These are phyloP conservation scores for Cynoglossus semilaevis DNA, from an alignment of 2,113 vertebrate species.

Conservation along the genomic window DNA sequence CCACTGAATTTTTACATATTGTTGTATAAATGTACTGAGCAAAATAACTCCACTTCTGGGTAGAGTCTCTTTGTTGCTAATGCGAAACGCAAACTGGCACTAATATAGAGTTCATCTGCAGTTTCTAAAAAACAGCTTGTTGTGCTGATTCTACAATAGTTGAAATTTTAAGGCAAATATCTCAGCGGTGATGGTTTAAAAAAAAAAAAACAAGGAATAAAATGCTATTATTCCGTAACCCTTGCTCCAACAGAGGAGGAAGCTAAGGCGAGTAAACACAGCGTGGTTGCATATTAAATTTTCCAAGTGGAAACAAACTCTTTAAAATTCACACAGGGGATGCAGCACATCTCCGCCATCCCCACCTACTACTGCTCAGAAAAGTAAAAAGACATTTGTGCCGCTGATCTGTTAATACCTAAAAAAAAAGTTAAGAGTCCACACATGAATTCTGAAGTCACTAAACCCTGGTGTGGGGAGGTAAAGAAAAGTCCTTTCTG, in stretches of 20 bases:
- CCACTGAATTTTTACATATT: too few species aligned
- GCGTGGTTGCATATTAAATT: constrained; percentile 20
- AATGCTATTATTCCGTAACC: constrained; percentile 51
- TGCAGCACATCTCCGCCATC: constrained; percentile 21
- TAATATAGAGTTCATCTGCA: constrained; percentile 49
- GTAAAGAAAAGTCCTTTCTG: constrained; percentile 20
- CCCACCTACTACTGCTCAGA: constrained; percentile 13
- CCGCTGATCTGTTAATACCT: constrained; percentile 16
- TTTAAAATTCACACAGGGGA: constrained; percentile 40
- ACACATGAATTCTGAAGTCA: constrained; percentile 2
- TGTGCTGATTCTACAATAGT: constrained; percentile 47
- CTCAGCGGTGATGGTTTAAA: constrained; percentile 30
- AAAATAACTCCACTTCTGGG: constrained; percentile 25
- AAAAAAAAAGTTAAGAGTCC: constrained; percentile 15
- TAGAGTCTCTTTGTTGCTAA: constrained; percentile 28
- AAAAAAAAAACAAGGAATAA: constrained; percentile 48
- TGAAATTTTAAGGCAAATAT: constrained; percentile 51
- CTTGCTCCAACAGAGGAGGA: constrained; percentile 22
- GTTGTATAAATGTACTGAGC: too few species aligned
- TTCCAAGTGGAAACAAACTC: constrained; percentile 41
- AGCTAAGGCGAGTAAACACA: constrained; percentile 45
- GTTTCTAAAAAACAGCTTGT: constrained; percentile 55
- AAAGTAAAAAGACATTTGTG: constrained; percentile 16
- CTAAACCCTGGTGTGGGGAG: not conserved
- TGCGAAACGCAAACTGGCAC: constrained; percentile 43